Evolutionary conservation across 2,113 vertebrate species (phyloP).

Genomic region (Panthera uncia): DNA sequence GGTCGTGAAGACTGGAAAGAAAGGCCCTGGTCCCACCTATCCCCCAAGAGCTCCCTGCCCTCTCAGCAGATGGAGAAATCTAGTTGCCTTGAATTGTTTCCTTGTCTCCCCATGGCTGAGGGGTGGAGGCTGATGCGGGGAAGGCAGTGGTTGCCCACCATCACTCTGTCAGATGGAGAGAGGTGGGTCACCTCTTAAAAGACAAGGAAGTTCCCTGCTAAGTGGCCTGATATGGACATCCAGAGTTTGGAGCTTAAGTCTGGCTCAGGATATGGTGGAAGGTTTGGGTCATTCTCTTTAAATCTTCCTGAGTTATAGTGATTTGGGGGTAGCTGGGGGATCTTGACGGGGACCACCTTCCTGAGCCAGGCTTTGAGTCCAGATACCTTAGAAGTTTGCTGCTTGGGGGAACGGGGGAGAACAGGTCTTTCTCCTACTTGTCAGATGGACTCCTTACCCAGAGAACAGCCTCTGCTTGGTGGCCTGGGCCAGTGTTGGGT

Average conservation of each 20-base stretch:
- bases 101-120: conserved; percentile 63
- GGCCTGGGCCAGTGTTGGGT: background rate
- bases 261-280: background rate
- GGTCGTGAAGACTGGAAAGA: conserved; percentile 75
- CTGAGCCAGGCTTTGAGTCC: conserved; percentile 5
- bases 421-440: background rate
- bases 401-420: background rate
- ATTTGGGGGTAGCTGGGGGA: background rate
- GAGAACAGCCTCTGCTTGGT: background rate
- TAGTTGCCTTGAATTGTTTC: conserved; percentile 73
- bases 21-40: conserved; percentile 74
- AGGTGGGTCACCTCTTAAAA: background rate
- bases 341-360: background rate
- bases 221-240: background rate
- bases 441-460: background rate
- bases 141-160: background rate
- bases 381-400: background rate
- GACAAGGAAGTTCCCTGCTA: background rate
- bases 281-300: conserved; percentile 24
- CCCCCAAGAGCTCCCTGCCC: background rate
- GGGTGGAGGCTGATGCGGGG: background rate
- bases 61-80: conserved; percentile 73
- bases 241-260: background rate
- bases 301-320: background rate
- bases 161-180: background rate